These are phyloP conservation scores for Bolborhynchus lineola DNA, from an alignment of 2,113 vertebrate genomes.

Conservation along the genomic window DNA sequence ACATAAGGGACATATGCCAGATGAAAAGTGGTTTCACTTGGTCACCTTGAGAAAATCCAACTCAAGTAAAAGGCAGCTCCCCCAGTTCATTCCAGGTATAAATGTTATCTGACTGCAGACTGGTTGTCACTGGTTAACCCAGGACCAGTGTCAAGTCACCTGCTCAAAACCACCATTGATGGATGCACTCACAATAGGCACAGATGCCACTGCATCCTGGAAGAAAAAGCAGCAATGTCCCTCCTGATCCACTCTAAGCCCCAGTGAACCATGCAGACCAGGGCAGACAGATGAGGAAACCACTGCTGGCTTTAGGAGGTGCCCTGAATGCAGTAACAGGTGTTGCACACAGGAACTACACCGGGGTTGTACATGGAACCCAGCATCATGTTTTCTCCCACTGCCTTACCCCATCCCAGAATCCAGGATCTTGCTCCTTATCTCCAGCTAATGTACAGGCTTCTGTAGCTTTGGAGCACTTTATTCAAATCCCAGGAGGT, in stretches of 20 bases:
- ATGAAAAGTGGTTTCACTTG: rapidly evolving
- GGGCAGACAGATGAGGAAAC: not conserved
- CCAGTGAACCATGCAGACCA: rapidly evolving
- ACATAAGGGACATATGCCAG: rapidly evolving
- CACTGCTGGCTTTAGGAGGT: rapidly evolving
- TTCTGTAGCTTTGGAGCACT: not conserved
- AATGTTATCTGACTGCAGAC: not conserved
- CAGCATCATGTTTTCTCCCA: not conserved
- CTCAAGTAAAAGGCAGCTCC: not conserved
- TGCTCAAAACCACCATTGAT: not conserved
- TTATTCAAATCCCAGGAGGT: not conserved
- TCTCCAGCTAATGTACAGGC: not conserved
- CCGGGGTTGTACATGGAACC: too few relatives aligned
- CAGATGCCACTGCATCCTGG: not conserved
- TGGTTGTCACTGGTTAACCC: not conserved
- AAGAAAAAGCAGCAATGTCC: rapidly evolving
- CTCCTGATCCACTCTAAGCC: not conserved
- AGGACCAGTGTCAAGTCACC: not conserved
- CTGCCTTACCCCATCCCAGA: not conserved
- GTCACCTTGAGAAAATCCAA: not conserved
- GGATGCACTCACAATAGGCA: not conserved
- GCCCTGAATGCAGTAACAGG: rapidly evolving
- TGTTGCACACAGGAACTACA: rapidly evolving
- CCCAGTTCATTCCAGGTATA: not conserved
- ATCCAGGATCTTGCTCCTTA: not conserved